Evolutionary conservation across 2,888 invertebrate genomes (phyloP).

Genomic region (Cephus nigrinus): DNA sequence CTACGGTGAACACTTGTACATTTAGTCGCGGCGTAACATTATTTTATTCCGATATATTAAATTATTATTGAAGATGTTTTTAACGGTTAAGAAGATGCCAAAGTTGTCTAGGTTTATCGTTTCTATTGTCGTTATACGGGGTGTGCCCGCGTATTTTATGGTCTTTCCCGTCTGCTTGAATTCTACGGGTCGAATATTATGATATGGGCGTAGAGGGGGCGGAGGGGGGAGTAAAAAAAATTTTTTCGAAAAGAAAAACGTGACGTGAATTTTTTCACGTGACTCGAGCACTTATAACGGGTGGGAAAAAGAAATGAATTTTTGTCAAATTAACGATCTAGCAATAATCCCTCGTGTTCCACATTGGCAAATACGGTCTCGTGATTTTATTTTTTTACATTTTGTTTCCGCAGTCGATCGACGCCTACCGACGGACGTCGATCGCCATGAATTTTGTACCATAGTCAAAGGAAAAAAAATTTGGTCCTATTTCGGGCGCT

Average conservation of each 20-base stretch:
- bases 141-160: slow-evolving; percentile 15
- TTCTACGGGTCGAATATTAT: not conserved
- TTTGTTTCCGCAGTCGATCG: not conserved
- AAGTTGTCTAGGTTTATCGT: slow-evolving; percentile 66
- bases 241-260: too few species aligned
- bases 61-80: slow-evolving; percentile 50
- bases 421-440: too few species aligned
- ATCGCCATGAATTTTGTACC: not conserved
- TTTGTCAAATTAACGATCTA: not conserved
- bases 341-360: not conserved
- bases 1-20: not conserved
- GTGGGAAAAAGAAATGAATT: not conserved
- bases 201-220: not conserved
- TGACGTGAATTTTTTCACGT: not conserved
- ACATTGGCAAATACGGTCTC: not conserved
- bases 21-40: slow-evolving; percentile 42
- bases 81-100: slow-evolving; percentile 63
- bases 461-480: not conserved
- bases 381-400: not conserved
- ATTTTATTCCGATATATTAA: slow-evolving; percentile 51
- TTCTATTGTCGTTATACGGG: slow-evolving; percentile 42
- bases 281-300: not conserved
- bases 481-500: not conserved
- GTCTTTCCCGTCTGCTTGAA: slow-evolving; percentile 12
- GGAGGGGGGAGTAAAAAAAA: not conserved